These are phyloP conservation scores for Julus scanicus DNA, from an alignment of 2,888 invertebrate species.

Conservation along the genomic window DNA sequence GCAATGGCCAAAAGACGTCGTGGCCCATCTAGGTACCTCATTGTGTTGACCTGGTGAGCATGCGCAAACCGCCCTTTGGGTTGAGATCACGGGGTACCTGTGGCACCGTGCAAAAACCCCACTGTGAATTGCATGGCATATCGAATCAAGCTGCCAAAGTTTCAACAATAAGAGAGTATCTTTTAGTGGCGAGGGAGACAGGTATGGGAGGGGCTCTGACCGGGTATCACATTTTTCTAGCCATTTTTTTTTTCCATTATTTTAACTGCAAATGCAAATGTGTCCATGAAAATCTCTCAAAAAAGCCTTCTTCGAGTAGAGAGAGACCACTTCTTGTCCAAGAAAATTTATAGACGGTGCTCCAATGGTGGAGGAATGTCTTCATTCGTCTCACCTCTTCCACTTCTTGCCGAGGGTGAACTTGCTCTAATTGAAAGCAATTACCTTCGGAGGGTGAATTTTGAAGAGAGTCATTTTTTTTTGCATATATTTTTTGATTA, in stretches of 20 bases:
- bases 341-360: conserved; percentile 14
- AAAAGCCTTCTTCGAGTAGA: background rate
- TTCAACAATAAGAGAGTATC: conserved; percentile 45
- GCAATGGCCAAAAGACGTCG: conserved; percentile 32
- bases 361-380: conserved; percentile 23
- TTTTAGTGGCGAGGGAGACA: conserved; percentile 20
- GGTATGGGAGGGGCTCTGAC: conserved; percentile 44
- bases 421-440: conserved; percentile 47
- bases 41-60: conserved; percentile 9
- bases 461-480: conserved; percentile 15
- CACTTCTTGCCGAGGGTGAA: conserved; percentile 34
- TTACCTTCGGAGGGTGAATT: conserved; percentile 35
- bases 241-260: conserved; percentile 23
- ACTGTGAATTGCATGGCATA: conserved; percentile 51
- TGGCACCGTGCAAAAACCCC: conserved; percentile 47
- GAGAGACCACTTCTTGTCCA: conserved; percentile 1
- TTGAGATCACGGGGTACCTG: conserved; percentile 22
- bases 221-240: conserved; percentile 23
- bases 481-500: conserved; percentile 29
- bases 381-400: conserved; percentile 40
- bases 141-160: conserved; percentile 50
- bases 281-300: conserved; percentile 3
- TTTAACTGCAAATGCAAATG: conserved; percentile 41
- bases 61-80: background rate
- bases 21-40: background rate